A percentile compares a stretch with the other conserved stretches of the same genome.
Evolutionary conservation across 1,140 invertebrate species (phyloP).

Genomic region (Drosophila tristis): DNA sequence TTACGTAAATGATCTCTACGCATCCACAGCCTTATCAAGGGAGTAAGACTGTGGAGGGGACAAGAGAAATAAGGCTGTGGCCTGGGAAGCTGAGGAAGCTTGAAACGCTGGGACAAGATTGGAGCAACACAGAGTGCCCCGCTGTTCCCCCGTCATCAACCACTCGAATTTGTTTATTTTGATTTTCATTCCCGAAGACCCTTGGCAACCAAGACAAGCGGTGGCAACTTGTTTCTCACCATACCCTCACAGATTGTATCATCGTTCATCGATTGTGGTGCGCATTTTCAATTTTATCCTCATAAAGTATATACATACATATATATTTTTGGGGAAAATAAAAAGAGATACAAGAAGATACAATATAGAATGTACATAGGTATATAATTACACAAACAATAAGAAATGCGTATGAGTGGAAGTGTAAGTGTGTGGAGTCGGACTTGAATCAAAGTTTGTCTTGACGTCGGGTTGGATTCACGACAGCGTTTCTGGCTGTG

Average conservation of each 20-base stretch:
- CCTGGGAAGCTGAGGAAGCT: not conserved
- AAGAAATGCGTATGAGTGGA: not conserved
- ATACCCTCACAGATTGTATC: not conserved
- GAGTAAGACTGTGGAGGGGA: constrained; percentile 1
- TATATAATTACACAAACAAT: constrained; percentile 38
- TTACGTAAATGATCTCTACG: constrained; percentile 71
- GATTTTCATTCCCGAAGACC: constrained; percentile 62
- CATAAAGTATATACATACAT: too few species aligned
- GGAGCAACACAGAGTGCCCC: constrained; percentile 19
- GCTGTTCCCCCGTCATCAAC: not conserved
- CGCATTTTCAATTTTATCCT: too few species aligned
- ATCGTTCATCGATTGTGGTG: not conserved
- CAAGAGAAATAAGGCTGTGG: not conserved
- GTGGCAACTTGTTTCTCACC: constrained; percentile 68
- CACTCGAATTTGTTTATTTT: constrained; percentile 62
- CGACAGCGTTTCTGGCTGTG: too few species aligned
- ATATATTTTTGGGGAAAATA: constrained; percentile 51
- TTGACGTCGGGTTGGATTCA: too few species aligned
- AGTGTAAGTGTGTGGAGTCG: not conserved
- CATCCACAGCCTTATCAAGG: constrained; percentile 55
- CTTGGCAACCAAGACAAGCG: constrained; percentile 47
- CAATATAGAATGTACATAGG: constrained; percentile 41
- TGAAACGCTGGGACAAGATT: not conserved
- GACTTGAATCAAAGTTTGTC: too few species aligned
- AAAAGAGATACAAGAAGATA: constrained; percentile 37